Evolutionary conservation across 2,888 invertebrate species (phyloP).

Genomic region (Deilephila porcellus): DNA sequence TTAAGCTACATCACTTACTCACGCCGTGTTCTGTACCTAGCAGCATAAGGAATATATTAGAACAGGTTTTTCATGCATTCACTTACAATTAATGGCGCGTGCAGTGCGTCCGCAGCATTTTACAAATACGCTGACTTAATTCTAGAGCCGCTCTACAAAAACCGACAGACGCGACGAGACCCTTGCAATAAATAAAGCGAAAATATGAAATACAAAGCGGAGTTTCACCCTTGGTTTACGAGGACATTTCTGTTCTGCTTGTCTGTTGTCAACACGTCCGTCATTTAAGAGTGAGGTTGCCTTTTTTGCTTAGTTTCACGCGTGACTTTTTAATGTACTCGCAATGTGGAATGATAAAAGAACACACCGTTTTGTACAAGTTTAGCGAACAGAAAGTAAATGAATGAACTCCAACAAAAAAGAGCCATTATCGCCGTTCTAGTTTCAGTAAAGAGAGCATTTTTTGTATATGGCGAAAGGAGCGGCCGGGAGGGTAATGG

Average conservation of each 20-base stretch:
- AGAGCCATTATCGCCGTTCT: conserved; percentile 15
- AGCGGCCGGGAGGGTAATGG: conserved; percentile 22
- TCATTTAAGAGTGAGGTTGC: conserved; percentile 19
- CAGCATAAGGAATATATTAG: background rate
- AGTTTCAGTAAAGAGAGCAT: conserved; percentile 17
- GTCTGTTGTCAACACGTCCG: conserved; percentile 26
- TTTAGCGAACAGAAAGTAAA: conserved; percentile 19
- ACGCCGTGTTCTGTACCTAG: background rate
- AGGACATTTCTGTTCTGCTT: conserved; percentile 12
- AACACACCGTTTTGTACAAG: conserved; percentile 20
- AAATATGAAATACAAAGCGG: conserved; percentile 13
- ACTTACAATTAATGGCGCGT: background rate
- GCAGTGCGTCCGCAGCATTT: background rate
- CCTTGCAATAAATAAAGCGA: background rate
- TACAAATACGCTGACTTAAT: background rate
- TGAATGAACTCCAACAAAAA: conserved; percentile 27
- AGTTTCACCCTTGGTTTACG: conserved; percentile 1
- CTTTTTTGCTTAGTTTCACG: conserved; percentile 13
- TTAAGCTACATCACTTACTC: conserved; percentile 1
- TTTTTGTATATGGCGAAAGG: conserved; percentile 23
- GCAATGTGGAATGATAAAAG: conserved; percentile 1
- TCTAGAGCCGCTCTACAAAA: background rate
- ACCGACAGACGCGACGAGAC: background rate
- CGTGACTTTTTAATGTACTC: conserved; percentile 22
- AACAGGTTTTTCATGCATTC: background rate